Evolutionary conservation across 2,888 invertebrate genomes (phyloP), one percentile per base, ranked within the genome.

Genomic region (Thera obeliscata): DNA sequence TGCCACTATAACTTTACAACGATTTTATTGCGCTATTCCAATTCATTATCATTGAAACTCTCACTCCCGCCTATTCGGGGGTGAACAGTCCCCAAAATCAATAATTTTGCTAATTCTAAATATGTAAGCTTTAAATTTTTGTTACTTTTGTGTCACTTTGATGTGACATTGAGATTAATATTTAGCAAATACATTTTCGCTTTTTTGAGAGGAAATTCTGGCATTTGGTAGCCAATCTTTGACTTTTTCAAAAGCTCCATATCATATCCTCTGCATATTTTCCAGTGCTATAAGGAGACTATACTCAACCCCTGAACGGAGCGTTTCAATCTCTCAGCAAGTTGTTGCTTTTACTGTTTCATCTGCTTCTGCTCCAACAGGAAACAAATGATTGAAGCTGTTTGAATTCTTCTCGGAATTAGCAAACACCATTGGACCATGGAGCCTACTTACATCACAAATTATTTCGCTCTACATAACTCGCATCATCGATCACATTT

Each of bases 381-480:
- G 63, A 66, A 69, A 46, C 35, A 36, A 62, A 56, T 60, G n/a
- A 60, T 55, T 46, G 33, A 3, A 57, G 48, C 12, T 59, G 70
- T 74, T 76, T 75, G 76, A 69, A 75, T 78, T 70, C 56, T 77
- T 74, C 69, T 74, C 68, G 65, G 63, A 64, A 69, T 73, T 74
- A 72, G 71, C 73, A 64, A 65, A 66, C 74, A 71, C 74, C 75
- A 76, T 77, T 78, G 74, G 79, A 77, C 77, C 83, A 77, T 76
- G 73, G 67, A 76, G 74, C 78, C 77, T 76, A 81, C 74, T 80
- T 82, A 74, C 80, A 80, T 81, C 71, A 78, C 70, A 67, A 78
- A 78, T 76, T 71, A 71, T 69, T 64, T 70, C 74, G 79, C 80
- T 79, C 77, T 81, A 70, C 69, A 75, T 74, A 72, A 67, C 72